Base-by-base conservation (phyloP, 2,797 vertebrate genomes). In the Danio albolineatus region DNA sequence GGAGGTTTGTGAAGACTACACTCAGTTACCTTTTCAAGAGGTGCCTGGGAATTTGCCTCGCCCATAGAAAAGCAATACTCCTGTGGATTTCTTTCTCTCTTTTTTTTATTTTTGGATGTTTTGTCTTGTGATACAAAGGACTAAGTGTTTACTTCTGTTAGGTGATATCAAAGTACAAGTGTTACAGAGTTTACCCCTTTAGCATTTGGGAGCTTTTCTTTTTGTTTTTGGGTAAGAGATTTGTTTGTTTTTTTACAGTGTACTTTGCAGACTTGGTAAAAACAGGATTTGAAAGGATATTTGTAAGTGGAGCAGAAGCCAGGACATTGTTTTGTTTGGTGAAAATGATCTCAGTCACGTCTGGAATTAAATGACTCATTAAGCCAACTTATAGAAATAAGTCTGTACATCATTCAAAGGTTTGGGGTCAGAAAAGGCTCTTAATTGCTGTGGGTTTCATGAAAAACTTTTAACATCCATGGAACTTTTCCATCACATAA, bases 131-230 rank as follows among this genome's bases (percentile, higher is more conserved):
- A 19, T 43, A 44, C 0, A 19, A 46, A 73, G 49, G 16, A 46
- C 41, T 48, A 17, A 43, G 53, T 67, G 76, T 78, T 71, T 71
- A 53, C 49, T 78, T 39, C 66, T 44, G 7, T 19, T 21, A 10
- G 17, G 56, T 60, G 36, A 71, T 51, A 71, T 70, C 46, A 71
- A 62, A 71, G 46, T 62, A 71, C 66, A 78, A 28, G 36, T 53
- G 4, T 62, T 53, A 61, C 53, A 49, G 56, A 71, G 76, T 78
- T 61, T 53, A 43, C 4, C 14, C 44, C 8, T 39, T n/a, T n/a
- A 41, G 65, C 44, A 39, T 39, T 78, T 28, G 13, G 67, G 46
- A 71, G 56, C 76, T 57, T 69, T 36, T 51, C 17, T 10, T 69
- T 28, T 28, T 28, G 64, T 54, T 48, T 69, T 70, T 61, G 10